Evolutionary conservation across 2,888 invertebrate species (phyloP).

Genomic region (Drosophila borborema): DNA sequence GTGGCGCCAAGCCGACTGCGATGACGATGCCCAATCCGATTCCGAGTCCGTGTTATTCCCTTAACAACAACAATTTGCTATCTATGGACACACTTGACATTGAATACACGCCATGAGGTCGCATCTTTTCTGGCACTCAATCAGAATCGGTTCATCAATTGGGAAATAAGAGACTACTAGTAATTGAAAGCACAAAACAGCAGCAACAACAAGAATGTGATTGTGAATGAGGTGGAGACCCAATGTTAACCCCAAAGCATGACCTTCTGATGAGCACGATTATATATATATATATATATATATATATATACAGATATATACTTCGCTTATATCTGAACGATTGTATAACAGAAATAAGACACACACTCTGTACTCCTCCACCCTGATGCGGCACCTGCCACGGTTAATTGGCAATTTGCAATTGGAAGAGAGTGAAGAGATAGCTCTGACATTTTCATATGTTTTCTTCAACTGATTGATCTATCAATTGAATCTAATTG

Average conservation of each 20-base stretch:
- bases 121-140: conserved; percentile 54
- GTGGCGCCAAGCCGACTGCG: conserved; percentile 34
- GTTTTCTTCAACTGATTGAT: conserved; percentile 25
- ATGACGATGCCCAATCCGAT: background rate
- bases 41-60: background rate
- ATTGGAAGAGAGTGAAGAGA: background rate
- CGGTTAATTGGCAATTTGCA: conserved; percentile 66
- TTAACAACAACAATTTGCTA: conserved; percentile 6
- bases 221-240: conserved; percentile 51
- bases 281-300: conserved; percentile 6
- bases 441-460: conserved; percentile 33
- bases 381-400: conserved; percentile 51
- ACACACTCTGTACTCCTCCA: conserved; percentile 10
- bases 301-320: conserved; percentile 1
- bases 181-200: conserved; percentile 39
- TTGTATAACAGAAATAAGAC: conserved; percentile 36
- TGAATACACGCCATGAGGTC: conserved; percentile 53
- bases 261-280: conserved; percentile 48
- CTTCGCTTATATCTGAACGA: conserved; percentile 10
- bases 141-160: conserved; percentile 62
- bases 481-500: conserved; percentile 73
- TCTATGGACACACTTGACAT: conserved; percentile 63
- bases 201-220: conserved; percentile 13
- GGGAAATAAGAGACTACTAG: conserved; percentile 34
- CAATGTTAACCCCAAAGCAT: conserved; percentile 49